These are phyloP conservation scores for Arrhopalites spinosus DNA, from an alignment of 2,888 invertebrate species.

Conservation along the genomic window DNA sequence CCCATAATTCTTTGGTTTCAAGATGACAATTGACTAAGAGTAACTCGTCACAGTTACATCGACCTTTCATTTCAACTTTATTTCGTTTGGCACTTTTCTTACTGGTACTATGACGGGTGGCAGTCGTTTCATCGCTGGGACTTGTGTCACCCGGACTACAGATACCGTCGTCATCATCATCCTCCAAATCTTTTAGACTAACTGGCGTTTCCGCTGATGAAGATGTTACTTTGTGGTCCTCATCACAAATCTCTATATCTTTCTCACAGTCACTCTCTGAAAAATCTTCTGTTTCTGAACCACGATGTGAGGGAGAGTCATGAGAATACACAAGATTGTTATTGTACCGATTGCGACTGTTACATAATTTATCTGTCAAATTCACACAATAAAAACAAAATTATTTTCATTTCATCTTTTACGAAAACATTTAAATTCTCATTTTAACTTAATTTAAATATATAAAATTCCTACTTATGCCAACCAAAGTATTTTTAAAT, in stretches of 20 bases:
- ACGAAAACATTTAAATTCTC: too few species aligned
- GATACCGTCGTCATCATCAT: conserved; percentile 52
- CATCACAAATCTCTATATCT: conserved; percentile 57
- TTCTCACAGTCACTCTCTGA: conserved; percentile 56
- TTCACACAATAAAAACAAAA: neutral
- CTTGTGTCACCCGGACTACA: conserved; percentile 52
- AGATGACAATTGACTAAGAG: conserved; percentile 72
- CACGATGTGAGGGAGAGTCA: conserved; percentile 46
- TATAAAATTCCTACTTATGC: too few species aligned
- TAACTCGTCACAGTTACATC: conserved; percentile 72
- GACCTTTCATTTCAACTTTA: conserved; percentile 60
- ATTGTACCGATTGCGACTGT: conserved; percentile 37
- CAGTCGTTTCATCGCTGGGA: conserved; percentile 40
- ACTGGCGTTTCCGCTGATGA: conserved; percentile 55
- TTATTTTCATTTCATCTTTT: neutral
- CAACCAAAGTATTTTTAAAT: neutral
- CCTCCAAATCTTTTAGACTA: conserved; percentile 52
- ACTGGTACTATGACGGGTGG: conserved; percentile 22
- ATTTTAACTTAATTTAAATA: too few species aligned
- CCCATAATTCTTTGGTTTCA: conserved; percentile 82
- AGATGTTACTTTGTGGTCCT: conserved; percentile 54
- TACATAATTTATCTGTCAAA: conserved; percentile 22
- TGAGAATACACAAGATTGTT: conserved; percentile 38
- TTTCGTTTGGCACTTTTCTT: conserved; percentile 45
- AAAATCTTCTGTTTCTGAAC: conserved; percentile 53